Percentiles rank a stretch among this genome's conserved stretches.
These are phyloP conservation scores for Porites lobata DNA, from an alignment of 92 coral and sea anemone species.

Conservation along the genomic window DNA sequence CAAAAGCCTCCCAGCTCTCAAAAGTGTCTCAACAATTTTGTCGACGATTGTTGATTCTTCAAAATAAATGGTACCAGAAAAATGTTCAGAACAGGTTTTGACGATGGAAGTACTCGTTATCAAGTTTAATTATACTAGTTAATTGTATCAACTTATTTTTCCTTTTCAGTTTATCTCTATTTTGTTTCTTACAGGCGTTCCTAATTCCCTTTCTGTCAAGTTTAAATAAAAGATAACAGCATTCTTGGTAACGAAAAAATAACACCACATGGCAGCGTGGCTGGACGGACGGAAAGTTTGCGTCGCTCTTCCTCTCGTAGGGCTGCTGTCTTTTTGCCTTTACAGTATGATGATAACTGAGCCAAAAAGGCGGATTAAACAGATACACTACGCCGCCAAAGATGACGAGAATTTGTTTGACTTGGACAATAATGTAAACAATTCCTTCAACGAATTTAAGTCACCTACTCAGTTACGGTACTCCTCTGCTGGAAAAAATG, in stretches of 20 bases:
- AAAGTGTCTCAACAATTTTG: no score
- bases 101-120: no score
- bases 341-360: constrained; percentile 23
- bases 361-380: constrained; percentile 13
- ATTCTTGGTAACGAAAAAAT: not conserved
- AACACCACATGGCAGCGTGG: constrained; percentile 30
- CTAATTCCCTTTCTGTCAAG: not conserved
- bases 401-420: constrained; percentile 1
- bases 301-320: constrained; percentile 10
- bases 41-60: no score
- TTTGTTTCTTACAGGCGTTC: not conserved
- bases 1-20: no score
- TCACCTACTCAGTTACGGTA: not conserved
- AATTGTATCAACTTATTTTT: no score
- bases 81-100: no score
- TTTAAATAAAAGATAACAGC: not conserved
- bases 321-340: constrained; percentile 19
- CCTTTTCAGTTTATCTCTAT: not conserved
- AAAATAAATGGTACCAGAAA: no score
- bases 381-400: not conserved
- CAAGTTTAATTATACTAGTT: no score
- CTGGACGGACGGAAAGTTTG: constrained; percentile 27
- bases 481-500: not conserved
- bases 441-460: not conserved
- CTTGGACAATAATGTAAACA: not conserved